These are phyloP conservation scores for Campaea margaritaria DNA, from an alignment of 2,888 invertebrate species.

Conservation along the genomic window DNA sequence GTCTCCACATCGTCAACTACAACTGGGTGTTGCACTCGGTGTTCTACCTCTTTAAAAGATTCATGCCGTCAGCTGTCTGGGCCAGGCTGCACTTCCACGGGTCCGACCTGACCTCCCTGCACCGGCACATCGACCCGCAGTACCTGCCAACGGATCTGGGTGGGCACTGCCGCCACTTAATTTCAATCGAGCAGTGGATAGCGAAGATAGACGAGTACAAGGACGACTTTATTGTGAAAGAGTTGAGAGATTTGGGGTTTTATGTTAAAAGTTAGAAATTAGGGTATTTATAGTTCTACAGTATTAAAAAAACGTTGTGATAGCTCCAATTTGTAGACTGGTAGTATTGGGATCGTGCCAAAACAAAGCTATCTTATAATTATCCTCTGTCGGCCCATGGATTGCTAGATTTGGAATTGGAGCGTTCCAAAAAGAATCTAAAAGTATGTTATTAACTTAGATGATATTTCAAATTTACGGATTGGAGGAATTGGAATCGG, in stretches of 20 bases:
- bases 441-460: no score
- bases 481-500: no score
- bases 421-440: no score
- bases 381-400: no score
- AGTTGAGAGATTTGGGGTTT: constrained; percentile 7
- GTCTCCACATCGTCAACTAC: constrained; percentile 91
- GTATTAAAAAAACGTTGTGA: no score
- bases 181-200: constrained; percentile 87
- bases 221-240: constrained; percentile 78
- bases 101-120: constrained; percentile 68
- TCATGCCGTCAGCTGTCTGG: constrained; percentile 85
- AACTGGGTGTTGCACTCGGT: constrained; percentile 90
- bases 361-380: no score
- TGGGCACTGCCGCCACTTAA: constrained; percentile 81
- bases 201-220: constrained; percentile 80
- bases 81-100: constrained; percentile 78
- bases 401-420: no score
- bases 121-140: constrained; percentile 35
- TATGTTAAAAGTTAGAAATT: neutral
- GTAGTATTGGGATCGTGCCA: no score
- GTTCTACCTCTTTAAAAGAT: constrained; percentile 86
- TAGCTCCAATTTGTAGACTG: no score
- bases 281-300: no score
- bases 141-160: neutral
- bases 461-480: no score